Conservation (phyloP, 2,797 vertebrate genomes). For the Mormyrops attenuatus region DNA sequence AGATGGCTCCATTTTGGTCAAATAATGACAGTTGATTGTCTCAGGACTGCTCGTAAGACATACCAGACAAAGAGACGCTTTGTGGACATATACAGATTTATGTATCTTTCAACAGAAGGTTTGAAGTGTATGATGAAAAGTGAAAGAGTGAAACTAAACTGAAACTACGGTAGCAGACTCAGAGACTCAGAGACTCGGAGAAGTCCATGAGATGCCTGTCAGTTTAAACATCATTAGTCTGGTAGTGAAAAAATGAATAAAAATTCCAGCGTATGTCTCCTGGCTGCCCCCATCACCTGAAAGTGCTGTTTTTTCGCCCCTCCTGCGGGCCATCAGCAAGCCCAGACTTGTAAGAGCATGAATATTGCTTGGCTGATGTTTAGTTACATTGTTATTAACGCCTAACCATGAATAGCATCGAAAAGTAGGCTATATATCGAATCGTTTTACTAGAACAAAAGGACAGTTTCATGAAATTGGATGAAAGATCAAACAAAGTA, state of each 20-base stretch:
- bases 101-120: background rate
- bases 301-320: background rate
- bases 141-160: background rate
- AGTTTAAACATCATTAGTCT: background rate
- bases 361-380: background rate
- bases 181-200: background rate
- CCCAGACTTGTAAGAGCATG: background rate
- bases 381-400: conserved; percentile 1
- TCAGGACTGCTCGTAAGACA: background rate
- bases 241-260: background rate
- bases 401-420: background rate
- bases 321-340: background rate
- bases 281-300: background rate
- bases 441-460: background rate
- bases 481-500: conserved; percentile 20
- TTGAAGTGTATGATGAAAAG: background rate
- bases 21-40: background rate
- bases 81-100: background rate
- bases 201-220: background rate
- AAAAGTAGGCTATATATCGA: background rate
- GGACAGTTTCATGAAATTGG: background rate
- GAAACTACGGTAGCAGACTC: background rate
- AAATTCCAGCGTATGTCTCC: background rate
- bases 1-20: background rate
- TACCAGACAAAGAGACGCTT: background rate